Base-by-base conservation (phyloP, 2,888 invertebrate genomes). In the Chorisops tibialis region DNA sequence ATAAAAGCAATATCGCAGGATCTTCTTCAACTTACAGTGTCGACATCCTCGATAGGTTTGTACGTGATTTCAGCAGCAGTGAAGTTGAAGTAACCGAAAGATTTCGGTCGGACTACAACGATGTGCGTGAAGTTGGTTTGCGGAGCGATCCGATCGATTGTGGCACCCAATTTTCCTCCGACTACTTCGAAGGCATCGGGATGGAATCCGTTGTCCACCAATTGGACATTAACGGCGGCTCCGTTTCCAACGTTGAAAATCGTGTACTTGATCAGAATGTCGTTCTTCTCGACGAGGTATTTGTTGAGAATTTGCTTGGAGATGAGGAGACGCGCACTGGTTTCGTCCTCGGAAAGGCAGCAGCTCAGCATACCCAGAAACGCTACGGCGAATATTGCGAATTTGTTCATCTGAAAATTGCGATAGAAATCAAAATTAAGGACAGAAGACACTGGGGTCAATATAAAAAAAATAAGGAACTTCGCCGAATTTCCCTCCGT, bases 31-130 rank as follows among this genome's bases (percentile, higher is more conserved):
- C 43, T 56, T 61, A 87, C 87, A 78, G 86, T 85, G 70, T 85
- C 81, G 38, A 88, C 83, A 73, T 94, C 94, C 79, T 96, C 96
- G 65, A 87, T 86, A 48, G 89, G 83, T 71, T 87, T 88, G 80
- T 99, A 99, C 47, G 87, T 86, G 61, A 96, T 85, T 79, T 95
- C 92, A 65, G 98, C 98, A 56, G 96, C 88, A 2, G 96, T 92
- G 77, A 99, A 98, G 79, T 99, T 99, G 82, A 95, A 97, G 77
- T 93, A 93, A 30, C 98, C 98, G 73, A 85, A 92, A 72, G 87
- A 88, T 71, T 88, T 88, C 4, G 98, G 97, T 66, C 91, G 82
- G 11, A 98, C 88, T 6, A 98, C 91, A 18, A 96, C 90, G 4
- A 93, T 90, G 77, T 99, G 97, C 1, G 94, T 89, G 2, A 95